A percentile compares a stretch with the other conserved stretches of the same genome.
Evolutionary conservation across 53 echinoderm and acorn worm genomes (phyloP).

Genomic region (Mesocentrotus franciscanus): DNA sequence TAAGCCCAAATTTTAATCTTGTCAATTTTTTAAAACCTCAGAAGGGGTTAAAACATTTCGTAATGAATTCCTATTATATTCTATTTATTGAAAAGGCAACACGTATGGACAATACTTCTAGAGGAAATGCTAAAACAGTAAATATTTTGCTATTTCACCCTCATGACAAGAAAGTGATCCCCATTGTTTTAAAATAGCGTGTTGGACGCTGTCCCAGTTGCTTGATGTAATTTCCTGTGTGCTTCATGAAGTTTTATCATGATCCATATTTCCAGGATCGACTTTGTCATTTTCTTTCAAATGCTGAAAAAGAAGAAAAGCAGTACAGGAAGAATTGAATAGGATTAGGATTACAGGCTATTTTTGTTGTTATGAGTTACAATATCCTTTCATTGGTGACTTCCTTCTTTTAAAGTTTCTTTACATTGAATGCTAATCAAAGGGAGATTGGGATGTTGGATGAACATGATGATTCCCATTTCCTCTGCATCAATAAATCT

Average conservation of each 20-base stretch:
- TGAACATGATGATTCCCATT: background rate
- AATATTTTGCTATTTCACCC: background rate
- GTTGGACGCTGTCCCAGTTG: constrained; percentile 32
- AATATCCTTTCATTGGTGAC: background rate
- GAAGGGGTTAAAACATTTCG: too few relatives aligned
- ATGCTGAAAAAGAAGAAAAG: background rate
- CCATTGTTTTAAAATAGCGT: constrained; percentile 45
- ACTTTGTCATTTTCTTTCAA: background rate
- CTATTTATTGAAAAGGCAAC: too few relatives aligned
- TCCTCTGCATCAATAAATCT: constrained; percentile 9
- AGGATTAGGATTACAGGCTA: background rate
- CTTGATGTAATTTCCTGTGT: constrained; percentile 40
- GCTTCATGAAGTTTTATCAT: background rate
- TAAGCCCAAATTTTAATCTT: too few relatives aligned
- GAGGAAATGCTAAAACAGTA: too few relatives aligned
- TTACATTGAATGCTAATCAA: background rate
- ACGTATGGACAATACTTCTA: too few relatives aligned
- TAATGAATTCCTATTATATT: too few relatives aligned
- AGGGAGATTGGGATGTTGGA: background rate
- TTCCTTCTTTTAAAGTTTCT: background rate
- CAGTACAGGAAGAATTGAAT: background rate
- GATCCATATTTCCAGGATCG: constrained; percentile 25
- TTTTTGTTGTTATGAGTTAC: background rate
- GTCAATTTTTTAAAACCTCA: too few relatives aligned
- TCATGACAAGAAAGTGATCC: background rate